These are phyloP conservation scores for Sphenodon punctatus DNA, from an alignment of 2,797 vertebrate species.

Conservation along the genomic window DNA sequence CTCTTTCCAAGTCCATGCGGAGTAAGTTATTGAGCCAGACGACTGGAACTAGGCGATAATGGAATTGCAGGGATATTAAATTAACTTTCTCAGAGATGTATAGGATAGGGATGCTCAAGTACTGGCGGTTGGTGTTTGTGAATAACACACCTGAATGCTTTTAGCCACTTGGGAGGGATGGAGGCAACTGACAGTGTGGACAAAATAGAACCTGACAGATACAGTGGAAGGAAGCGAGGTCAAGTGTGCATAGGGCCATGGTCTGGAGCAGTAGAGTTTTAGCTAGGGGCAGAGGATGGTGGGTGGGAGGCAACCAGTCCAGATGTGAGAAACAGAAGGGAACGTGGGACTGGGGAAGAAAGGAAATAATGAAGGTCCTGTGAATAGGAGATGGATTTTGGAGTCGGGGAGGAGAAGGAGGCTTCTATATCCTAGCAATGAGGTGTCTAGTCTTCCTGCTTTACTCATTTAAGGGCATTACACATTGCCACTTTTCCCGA, in stretches of 20 bases:
- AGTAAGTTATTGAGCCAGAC: slow-evolving; percentile 23
- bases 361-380: too few relatives aligned
- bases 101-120: not conserved
- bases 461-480: too few relatives aligned
- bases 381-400: too few relatives aligned
- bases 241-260: not conserved
- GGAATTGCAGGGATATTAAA: not conserved
- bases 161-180: not conserved
- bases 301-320: not conserved
- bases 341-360: not conserved
- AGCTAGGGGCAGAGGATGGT: not conserved
- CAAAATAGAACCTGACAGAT: not conserved
- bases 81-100: too few relatives aligned
- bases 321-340: not conserved
- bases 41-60: not conserved
- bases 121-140: not conserved
- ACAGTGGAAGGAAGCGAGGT: not conserved
- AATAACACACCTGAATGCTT: not conserved
- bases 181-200: not conserved
- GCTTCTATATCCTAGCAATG: too few relatives aligned
- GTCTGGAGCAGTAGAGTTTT: not conserved
- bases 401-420: too few relatives aligned
- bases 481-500: too few relatives aligned
- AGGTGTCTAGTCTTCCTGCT: too few relatives aligned
- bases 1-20: slow-evolving; percentile 42